phyloP scores from a whole-genome alignment of 2,888 invertebrate species.

The Athripsodes cinereus region DNA sequence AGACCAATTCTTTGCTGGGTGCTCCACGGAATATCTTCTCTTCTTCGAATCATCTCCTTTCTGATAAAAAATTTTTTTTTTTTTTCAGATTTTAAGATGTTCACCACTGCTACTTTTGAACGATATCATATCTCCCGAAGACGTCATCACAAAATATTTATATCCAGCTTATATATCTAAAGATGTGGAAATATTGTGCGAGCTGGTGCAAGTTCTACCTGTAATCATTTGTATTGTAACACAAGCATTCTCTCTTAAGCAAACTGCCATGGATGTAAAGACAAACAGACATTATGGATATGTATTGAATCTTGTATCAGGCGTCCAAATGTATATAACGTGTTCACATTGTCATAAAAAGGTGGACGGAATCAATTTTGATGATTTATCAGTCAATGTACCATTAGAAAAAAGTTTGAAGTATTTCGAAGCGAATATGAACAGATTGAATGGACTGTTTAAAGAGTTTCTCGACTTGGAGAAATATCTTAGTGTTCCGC shows the following conservation, averaged over 20 bases:
- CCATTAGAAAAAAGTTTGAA: conserved; percentile 23
- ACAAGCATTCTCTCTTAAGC: conserved; percentile 5
- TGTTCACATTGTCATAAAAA: conserved; percentile 39
- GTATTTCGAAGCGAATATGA: conserved; percentile 1
- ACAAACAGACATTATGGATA: conserved; percentile 6
- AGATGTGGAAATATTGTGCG: conserved; percentile 34
- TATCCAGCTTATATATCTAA: conserved; percentile 42
- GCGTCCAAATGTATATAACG: conserved; percentile 32
- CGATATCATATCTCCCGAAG: conserved; percentile 38
- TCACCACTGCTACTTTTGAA: conserved; percentile 38
- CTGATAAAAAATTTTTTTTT: conserved; percentile 16
- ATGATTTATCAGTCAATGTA: background rate
- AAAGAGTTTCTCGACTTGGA: conserved; percentile 40
- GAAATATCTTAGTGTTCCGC: conserved; percentile 35
- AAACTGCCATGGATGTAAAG: background rate
- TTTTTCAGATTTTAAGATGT: conserved; percentile 39
- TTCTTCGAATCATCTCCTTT: too few relatives aligned
- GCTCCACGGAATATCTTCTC: too few relatives aligned
- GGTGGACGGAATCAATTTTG: background rate
- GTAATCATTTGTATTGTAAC: conserved; percentile 39
- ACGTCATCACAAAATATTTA: conserved; percentile 41
- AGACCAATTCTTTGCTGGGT: too few relatives aligned
- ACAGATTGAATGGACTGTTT: conserved; percentile 32
- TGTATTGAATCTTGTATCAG: conserved; percentile 19
- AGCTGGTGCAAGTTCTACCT: conserved; percentile 34